Percentiles rank a stretch among this genome's conserved stretches.
phyloP scores from a whole-genome alignment of 2,888 invertebrate species.

The Macrosiphum euphorbiae region DNA sequence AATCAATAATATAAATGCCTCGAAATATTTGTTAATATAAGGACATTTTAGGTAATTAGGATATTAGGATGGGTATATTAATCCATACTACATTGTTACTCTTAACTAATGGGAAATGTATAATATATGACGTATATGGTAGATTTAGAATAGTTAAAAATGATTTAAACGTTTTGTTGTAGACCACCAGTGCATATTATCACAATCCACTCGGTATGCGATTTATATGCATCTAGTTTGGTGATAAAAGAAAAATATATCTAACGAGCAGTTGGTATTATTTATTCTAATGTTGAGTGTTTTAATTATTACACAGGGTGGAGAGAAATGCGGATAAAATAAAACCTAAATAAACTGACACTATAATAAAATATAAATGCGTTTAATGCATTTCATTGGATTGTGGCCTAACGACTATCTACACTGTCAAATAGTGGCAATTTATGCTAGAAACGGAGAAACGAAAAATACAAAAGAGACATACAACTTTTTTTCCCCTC shows the following conservation, averaged over 20 bases:
- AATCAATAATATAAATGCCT: background rate
- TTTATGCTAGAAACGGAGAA: slow-evolving; percentile 16
- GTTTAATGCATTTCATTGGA: slow-evolving; percentile 4
- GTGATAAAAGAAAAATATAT: background rate
- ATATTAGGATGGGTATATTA: background rate
- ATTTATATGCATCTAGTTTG: background rate
- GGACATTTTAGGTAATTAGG: background rate
- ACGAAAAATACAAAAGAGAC: background rate
- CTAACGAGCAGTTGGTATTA: background rate
- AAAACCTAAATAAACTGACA: background rate
- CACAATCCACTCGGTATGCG: background rate
- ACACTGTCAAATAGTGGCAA: slow-evolving; percentile 8
- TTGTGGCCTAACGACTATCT: background rate
- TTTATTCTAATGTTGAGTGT: background rate
- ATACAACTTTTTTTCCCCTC: background rate
- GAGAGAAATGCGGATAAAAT: background rate
- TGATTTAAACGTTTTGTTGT: background rate
- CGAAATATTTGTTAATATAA: background rate
- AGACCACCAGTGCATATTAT: background rate
- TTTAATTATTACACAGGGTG: background rate
- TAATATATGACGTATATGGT: background rate
- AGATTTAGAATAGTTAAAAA: background rate
- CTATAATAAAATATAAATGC: background rate
- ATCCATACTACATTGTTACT: background rate
- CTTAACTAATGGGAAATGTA: background rate